Conservation (phyloP, 92 coral and sea anemone species). For the Virgularia gustaviana region DNA sequence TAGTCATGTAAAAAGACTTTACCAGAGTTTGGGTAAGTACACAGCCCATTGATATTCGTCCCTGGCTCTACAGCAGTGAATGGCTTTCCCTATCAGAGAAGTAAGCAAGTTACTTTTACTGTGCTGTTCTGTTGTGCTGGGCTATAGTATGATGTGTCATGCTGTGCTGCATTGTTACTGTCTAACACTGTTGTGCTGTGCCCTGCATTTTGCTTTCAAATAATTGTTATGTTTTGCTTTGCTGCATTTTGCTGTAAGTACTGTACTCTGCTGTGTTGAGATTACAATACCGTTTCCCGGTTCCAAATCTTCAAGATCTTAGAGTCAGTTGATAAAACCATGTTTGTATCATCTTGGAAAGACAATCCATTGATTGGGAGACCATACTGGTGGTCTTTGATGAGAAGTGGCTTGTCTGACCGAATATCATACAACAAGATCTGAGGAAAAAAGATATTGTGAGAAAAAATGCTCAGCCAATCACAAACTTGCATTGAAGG, state of each 20-base stretch:
- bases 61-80: constrained; percentile 89
- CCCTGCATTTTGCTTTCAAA: too few species aligned
- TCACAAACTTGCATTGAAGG: neutral
- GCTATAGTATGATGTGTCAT: too few species aligned
- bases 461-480: neutral
- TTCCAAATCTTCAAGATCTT: constrained; percentile 96
- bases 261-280: neutral
- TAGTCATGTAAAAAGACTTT: neutral
- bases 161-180: too few species aligned
- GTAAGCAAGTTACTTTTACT: neutral
- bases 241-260: neutral
- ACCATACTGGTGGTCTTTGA: constrained; percentile 94
- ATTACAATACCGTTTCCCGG: constrained; percentile 72
- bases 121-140: too few species aligned
- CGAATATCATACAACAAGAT: constrained; percentile 86
- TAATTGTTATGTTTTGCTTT: neutral
- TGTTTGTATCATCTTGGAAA: constrained; percentile 73
- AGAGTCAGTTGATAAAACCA: constrained; percentile 78
- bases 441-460: constrained; percentile 33
- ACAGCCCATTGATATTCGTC: constrained; percentile 75
- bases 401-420: constrained; percentile 73
- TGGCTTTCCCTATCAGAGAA: constrained; percentile 68
- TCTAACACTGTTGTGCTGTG: too few species aligned
- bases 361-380: constrained; percentile 90
- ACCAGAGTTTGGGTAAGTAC: constrained; percentile 86